Conservation (phyloP, 2,113 vertebrate species). For the Bagarius yarrelli region DNA sequence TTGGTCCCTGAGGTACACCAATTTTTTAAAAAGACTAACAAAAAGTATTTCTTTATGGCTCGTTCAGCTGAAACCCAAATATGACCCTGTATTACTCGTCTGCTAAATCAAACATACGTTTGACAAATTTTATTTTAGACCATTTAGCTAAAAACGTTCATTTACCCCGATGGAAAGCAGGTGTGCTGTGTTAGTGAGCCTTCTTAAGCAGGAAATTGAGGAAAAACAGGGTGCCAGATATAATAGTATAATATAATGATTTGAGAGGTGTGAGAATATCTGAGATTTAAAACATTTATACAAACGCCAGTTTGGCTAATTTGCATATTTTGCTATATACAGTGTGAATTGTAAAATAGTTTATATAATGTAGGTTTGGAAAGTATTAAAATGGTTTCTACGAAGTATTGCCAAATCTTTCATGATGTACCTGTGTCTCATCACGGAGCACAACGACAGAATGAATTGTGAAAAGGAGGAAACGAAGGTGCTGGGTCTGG, state of each 20-base stretch:
- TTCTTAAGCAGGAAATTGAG: not conserved
- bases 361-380: not conserved
- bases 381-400: not conserved
- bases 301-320: not conserved
- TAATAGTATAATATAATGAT: not conserved
- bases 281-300: not conserved
- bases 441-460: not conserved
- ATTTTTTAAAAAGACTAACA: not conserved
- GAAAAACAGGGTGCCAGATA: not conserved
- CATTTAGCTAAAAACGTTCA: not conserved
- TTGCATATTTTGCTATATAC: not conserved
- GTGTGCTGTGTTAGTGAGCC: not conserved
- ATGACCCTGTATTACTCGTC: not conserved
- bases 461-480: not conserved
- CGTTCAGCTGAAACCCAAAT: not conserved
- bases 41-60: not conserved
- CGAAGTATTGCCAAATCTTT: not conserved
- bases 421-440: constrained; percentile 21
- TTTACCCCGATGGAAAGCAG: not conserved
- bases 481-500: not conserved
- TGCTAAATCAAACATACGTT: not conserved
- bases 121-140: not conserved
- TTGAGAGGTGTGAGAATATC: not conserved
- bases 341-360: not conserved
- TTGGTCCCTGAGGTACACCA: constrained; percentile 16